These are phyloP conservation scores for Stomatorhinus ivindoensis DNA, from an alignment of 2,113 vertebrate species.

Conservation along the genomic window DNA sequence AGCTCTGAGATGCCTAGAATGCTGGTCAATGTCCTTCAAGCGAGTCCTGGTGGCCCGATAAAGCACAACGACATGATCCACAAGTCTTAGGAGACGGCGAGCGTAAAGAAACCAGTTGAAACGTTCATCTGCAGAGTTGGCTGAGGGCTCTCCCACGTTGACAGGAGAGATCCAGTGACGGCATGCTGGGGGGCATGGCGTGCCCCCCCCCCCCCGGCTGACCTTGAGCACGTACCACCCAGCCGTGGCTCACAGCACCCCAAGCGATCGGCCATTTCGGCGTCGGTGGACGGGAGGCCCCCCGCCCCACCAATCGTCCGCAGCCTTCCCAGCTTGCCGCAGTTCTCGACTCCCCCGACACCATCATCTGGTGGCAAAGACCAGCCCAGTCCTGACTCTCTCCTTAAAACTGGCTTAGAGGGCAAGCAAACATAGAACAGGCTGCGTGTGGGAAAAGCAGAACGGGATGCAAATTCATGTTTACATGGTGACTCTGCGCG, in stretches of 20 bases:
- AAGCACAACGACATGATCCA: neutral
- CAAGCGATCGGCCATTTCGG: neutral
- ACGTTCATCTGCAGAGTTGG: neutral
- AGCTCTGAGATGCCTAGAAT: neutral
- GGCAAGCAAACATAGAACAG: neutral
- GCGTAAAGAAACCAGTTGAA: neutral
- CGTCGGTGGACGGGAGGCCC: neutral
- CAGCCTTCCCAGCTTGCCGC: neutral
- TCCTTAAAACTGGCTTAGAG: neutral
- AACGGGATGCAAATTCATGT: neutral
- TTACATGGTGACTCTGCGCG: slow-evolving; percentile 4
- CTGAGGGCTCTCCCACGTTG: neutral
- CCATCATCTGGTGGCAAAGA: neutral
- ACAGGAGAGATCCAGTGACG: neutral
- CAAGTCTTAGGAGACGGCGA: neutral
- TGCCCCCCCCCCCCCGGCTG: neutral
- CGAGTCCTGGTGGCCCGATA: neutral
- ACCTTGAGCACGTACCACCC: neutral
- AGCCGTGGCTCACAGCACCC: neutral
- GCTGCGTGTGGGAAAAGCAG: neutral
- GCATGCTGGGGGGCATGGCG: neutral
- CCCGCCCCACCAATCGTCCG: neutral
- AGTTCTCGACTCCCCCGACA: neutral
- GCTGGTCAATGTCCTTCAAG: neutral
- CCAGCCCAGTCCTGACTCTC: neutral